These are phyloP conservation scores for Hypomecis atomaria DNA, from an alignment of 2,888 invertebrate species.

Conservation along the genomic window DNA sequence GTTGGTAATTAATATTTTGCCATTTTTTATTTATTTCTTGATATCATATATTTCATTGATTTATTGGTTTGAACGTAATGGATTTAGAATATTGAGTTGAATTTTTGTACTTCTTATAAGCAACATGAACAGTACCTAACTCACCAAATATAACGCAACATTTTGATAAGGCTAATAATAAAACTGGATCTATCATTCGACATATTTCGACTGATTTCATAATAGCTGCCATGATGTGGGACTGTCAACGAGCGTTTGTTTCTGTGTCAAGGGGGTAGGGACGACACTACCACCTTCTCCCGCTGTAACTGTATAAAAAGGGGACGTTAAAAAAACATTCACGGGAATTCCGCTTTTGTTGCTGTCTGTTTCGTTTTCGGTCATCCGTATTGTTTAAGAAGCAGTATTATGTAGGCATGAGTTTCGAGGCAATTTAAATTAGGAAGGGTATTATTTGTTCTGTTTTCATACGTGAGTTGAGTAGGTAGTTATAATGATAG, in stretches of 20 bases:
- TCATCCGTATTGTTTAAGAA: neutral
- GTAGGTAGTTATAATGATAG: too few relatives aligned
- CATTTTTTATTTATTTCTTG: too few relatives aligned
- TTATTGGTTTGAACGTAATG: too few relatives aligned
- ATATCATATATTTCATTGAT: too few relatives aligned
- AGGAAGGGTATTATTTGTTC: neutral
- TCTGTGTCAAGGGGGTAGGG: slow-evolving; percentile 64
- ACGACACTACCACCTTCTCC: slow-evolving; percentile 45
- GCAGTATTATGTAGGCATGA: neutral
- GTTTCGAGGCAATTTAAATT: neutral
- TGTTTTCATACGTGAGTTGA: neutral
- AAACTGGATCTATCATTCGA: slow-evolving; percentile 2
- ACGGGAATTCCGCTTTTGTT: slow-evolving; percentile 9
- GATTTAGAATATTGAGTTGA: too few relatives aligned
- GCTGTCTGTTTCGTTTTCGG: slow-evolving; percentile 12
- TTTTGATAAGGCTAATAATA: neutral
- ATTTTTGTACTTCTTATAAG: too few relatives aligned
- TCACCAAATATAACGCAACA: too few relatives aligned
- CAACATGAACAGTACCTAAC: too few relatives aligned
- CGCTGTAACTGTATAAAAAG: slow-evolving; percentile 46
- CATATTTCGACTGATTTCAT: slow-evolving; percentile 40
- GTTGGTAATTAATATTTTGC: too few relatives aligned
- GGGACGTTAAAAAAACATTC: slow-evolving; percentile 31
- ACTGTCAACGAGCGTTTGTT: slow-evolving; percentile 59
- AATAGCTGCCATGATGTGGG: slow-evolving; percentile 44